Conservation (phyloP, 2,888 invertebrate genomes). For the Pollenia griseotomentosa region DNA sequence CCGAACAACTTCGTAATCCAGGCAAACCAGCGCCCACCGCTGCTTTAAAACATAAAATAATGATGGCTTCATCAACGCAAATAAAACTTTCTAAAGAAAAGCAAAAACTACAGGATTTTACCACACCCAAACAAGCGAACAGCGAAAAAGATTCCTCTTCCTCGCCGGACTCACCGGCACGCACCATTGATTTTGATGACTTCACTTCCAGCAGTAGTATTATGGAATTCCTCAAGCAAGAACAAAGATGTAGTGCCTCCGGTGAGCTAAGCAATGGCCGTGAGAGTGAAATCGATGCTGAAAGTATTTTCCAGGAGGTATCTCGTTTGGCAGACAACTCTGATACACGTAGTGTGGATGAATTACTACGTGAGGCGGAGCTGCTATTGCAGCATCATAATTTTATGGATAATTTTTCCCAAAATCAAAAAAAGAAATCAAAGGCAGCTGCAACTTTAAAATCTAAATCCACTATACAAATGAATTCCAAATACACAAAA, state of each 20-base stretch:
- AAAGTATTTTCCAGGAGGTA: constrained; percentile 89
- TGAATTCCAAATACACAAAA: constrained; percentile 78
- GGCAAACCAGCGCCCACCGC: too few species aligned
- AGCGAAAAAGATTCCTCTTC: constrained; percentile 29
- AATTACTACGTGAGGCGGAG: constrained; percentile 86
- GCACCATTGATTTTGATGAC: constrained; percentile 78
- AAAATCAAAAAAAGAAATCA: constrained; percentile 47
- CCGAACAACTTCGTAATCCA: too few species aligned
- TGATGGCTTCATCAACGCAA: constrained; percentile 71
- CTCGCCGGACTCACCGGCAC: constrained; percentile 49
- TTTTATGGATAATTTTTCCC: constrained; percentile 72
- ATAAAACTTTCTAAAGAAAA: constrained; percentile 59
- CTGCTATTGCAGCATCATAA: constrained; percentile 83
- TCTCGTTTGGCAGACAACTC: constrained; percentile 85
- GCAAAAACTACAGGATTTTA: constrained; percentile 34
- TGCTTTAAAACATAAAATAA: constrained; percentile 51
- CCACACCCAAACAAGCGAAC: constrained; percentile 54
- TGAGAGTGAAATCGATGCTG: constrained; percentile 86
- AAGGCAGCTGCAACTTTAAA: not conserved
- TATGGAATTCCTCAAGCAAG: constrained; percentile 83
- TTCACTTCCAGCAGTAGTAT: constrained; percentile 83
- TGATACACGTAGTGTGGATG: constrained; percentile 86
- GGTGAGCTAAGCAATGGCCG: constrained; percentile 60
- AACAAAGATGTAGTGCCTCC: constrained; percentile 80
- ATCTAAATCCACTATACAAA: constrained; percentile 74